These are phyloP conservation scores for Ophion costatus DNA, from an alignment of 2,888 invertebrate genomes.

Conservation along the genomic window DNA sequence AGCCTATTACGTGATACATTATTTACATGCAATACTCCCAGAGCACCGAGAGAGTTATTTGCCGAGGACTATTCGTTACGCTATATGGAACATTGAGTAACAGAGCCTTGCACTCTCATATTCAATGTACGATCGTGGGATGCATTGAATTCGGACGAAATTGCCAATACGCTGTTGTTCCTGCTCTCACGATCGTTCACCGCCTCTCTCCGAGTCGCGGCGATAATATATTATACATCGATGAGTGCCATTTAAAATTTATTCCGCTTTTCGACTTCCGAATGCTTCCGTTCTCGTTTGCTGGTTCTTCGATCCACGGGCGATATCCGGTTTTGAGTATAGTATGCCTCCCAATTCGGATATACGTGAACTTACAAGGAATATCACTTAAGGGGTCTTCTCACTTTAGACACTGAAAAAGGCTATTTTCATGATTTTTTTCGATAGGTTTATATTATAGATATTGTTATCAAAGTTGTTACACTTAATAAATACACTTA, in stretches of 20 bases:
- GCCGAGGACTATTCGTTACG: neutral
- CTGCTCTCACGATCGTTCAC: conserved; percentile 4
- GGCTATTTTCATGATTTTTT: no score
- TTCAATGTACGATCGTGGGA: conserved; percentile 48
- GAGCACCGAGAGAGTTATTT: conserved; percentile 22
- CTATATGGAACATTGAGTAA: conserved; percentile 4
- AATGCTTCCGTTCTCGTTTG: neutral
- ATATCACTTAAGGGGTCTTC: no score
- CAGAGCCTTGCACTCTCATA: conserved; percentile 16
- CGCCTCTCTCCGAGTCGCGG: neutral
- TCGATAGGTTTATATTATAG: no score
- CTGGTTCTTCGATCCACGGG: neutral
- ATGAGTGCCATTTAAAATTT: conserved; percentile 23
- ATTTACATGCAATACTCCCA: conserved; percentile 11
- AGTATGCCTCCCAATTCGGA: neutral
- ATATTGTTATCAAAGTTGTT: no score
- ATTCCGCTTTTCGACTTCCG: conserved; percentile 44
- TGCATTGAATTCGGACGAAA: conserved; percentile 38
- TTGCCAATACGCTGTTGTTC: conserved; percentile 33
- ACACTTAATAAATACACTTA: no score
- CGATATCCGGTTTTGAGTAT: neutral
- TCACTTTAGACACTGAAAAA: no score
- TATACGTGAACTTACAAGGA: no score
- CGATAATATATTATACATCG: conserved; percentile 6
- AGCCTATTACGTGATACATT: conserved; percentile 27